Evolutionary conservation across 2,113 vertebrate species (phyloP).

Genomic region (Nannobrachium achirus): DNA sequence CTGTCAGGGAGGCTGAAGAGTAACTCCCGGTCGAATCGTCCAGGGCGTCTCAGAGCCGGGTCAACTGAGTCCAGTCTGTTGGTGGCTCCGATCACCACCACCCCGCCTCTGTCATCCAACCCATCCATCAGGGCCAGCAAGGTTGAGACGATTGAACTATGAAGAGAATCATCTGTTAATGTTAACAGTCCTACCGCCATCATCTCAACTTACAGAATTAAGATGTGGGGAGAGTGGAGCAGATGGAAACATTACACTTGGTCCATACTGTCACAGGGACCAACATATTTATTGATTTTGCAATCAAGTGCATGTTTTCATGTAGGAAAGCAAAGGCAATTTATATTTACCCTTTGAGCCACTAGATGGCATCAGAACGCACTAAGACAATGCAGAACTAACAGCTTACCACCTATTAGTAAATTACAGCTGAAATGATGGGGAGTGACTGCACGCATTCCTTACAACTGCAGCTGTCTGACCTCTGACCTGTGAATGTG

Average conservation of each 20-base stretch:
- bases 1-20: conserved; percentile 97
- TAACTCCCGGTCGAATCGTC: conserved; percentile 99
- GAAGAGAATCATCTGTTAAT: neutral
- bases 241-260: neutral
- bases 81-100: conserved; percentile 99
- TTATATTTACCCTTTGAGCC: too few species aligned
- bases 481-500: conserved; percentile 96
- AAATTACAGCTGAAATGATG: too few species aligned
- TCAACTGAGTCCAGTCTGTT: conserved; percentile 99
- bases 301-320: too few species aligned
- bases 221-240: neutral
- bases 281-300: too few species aligned
- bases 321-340: too few species aligned
- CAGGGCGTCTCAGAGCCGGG: conserved; percentile 98
- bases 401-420: too few species aligned
- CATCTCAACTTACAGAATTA: neutral
- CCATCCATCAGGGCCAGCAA: conserved; percentile 98
- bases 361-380: too few species aligned
- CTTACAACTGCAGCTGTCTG: too few species aligned
- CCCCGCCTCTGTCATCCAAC: conserved; percentile 97
- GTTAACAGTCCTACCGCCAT: neutral
- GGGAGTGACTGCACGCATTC: too few species aligned
- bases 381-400: too few species aligned
- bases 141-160: conserved; percentile 97
- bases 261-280: too few species aligned